Evolutionary conservation across 2,113 vertebrate genomes (phyloP), one percentile per base, ranked within the genome.

Genomic region (Hipposideros armiger): DNA sequence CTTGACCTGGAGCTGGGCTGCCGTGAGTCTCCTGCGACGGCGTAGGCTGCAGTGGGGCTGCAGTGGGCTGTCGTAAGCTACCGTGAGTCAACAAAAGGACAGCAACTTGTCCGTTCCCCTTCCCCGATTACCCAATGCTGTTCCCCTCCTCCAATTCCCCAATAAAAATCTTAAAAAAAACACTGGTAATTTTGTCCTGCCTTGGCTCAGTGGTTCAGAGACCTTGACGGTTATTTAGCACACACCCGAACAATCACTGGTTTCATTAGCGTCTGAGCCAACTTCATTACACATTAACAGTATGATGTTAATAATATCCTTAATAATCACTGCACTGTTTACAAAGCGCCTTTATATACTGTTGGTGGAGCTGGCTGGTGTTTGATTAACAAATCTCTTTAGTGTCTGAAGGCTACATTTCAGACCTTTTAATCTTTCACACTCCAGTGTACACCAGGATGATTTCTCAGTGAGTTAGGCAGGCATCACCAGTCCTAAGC

Each of bases 261-360:
- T 90, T 90, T 98, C 95, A 93, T 82, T 95, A 82, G 54, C 5
- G 1, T 52, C 78, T 83, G 83, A 67, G 84, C 45, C 96, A 56
- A 96, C 96, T 90, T 93, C 81, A 17, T 97, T 91, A 93, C 0
- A 1, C 0, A 0, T 73, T 64, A 82, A 87, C 89, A 81, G 87
- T 1, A 54, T 17, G 81, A 24, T 92, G 64, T 95, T 89, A 70
- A 98, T 95, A 94, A 92, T 36, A 56, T 69, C 77, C 70, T 84
- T 20, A 24, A 62, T 67, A 91, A 93, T 56, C 95, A 91, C 95
- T 85, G 96, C 47, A 72, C 94, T 97, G 96, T 94, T 98, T 97
- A 97, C 98, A 98, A 40, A 89, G 78, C 5, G 0, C 19, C 84
- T 94, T 93, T 32, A 28, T 19, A 30, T 45, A 78, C 56, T 74